Evolutionary conservation across 2,888 invertebrate genomes (phyloP), one percentile per base, ranked within the genome.

Genomic region (Conistra vaccinii): DNA sequence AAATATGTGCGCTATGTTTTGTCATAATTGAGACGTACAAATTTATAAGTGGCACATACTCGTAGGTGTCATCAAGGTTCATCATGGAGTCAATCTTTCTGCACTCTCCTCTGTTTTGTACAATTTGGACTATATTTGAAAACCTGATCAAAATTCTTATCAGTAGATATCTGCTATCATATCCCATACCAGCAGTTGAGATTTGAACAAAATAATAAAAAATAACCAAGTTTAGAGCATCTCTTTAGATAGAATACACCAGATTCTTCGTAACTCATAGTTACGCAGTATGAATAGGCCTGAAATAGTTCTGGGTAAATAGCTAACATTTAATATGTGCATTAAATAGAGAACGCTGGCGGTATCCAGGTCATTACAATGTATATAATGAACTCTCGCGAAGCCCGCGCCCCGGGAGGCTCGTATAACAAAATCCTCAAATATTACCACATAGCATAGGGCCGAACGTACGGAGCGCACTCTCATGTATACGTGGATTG

Each of bases 351-450:
- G 51, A 51, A 39, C 32, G 32, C n/a, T 42, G 61, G 70, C 55
- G 29, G 32, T 51, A 75, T 65, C n/a, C 55, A 73, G 71, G 53
- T 77, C 66, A 71, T 71, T 65, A 69, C 63, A 82, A 63, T 32
- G 26, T 32, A 61, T 32, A 70, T 60, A 63, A 48, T 63, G 58
- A 81, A 61, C 60, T 57, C n/a, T 57, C 39, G n/a, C 51, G 35
- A 29, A 10, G 62, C 51, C 45, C 69, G 17, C 7, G 69, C 61
- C 70, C 81, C 67, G 55, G 51, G 77, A 39, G 78, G 60, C 74
- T 67, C 66, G 58, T 72, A 60, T 60, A 78, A 70, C 74, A 69
- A 78, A 80, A 78, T 74, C 61, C 77, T 74, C 53, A 66, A 70
- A 76, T 67, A 63, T 61, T 20, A 57, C 7, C 23, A 67, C 76